phyloP scores from a whole-genome alignment of 2,797 vertebrate species.

The Diplodus sargus region DNA sequence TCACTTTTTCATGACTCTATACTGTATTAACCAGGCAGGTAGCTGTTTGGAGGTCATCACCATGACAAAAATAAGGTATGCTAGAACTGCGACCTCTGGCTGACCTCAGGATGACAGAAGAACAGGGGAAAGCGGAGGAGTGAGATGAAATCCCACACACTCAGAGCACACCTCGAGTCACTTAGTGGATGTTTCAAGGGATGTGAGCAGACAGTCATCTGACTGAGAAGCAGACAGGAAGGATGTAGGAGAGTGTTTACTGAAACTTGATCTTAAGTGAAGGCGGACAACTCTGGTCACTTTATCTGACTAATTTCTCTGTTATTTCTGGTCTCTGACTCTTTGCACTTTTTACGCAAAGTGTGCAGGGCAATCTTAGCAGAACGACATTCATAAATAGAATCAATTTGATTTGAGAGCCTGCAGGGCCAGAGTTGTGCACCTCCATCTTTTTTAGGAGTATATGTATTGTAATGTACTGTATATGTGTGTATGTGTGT shows the following conservation, averaged over 20 bases:
- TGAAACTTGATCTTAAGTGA: conserved; percentile 36
- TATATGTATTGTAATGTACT: conserved; percentile 6
- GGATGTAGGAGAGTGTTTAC: conserved; percentile 40
- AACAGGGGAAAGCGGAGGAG: conserved; percentile 29
- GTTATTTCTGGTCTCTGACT: conserved; percentile 21
- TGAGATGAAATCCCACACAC: conserved; percentile 40
- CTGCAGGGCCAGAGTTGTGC: conserved; percentile 63
- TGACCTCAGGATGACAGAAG: conserved; percentile 43
- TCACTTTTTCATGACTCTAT: conserved; percentile 59
- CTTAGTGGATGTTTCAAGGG: conserved; percentile 46
- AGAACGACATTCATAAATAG: conserved; percentile 49
- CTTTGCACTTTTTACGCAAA: conserved; percentile 37
- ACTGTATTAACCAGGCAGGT: conserved; percentile 56
- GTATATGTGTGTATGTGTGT: conserved; percentile 15
- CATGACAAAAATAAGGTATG: conserved; percentile 60
- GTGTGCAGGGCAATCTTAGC: conserved; percentile 32
- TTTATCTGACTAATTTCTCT: conserved; percentile 13
- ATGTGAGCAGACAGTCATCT: conserved; percentile 57
- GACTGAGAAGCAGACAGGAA: conserved; percentile 59
- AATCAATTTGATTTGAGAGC: conserved; percentile 52
- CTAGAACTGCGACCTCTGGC: conserved; percentile 49
- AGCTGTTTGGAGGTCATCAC: conserved; percentile 52
- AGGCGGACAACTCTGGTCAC: conserved; percentile 66
- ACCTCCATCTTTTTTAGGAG: conserved; percentile 59
- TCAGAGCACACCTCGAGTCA: conserved; percentile 49